Evolutionary conservation across 64 coral and sea anemone species (phyloP).

Genomic region (Anthopleura sola): DNA sequence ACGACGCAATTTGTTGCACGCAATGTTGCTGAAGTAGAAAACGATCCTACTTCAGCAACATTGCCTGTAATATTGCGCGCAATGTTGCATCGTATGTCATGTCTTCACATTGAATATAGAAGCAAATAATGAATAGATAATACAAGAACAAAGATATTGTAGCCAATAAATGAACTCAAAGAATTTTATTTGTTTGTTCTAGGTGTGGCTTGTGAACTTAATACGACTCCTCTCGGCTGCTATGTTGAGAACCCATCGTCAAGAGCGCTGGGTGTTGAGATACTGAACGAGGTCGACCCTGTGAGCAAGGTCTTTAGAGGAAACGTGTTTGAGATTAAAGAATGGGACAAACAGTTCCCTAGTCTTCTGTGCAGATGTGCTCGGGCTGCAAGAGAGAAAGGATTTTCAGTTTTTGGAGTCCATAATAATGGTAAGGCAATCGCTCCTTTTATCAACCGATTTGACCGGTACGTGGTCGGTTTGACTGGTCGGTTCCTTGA

Average conservation of each 20-base stretch:
- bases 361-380: constrained; percentile 82
- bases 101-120: too few species aligned
- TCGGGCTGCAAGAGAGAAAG: constrained; percentile 36
- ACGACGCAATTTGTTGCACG: too few species aligned
- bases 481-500: not conserved
- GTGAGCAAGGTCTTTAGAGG: constrained; percentile 39
- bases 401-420: constrained; percentile 68
- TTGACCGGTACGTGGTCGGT: not conserved
- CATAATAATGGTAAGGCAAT: constrained; percentile 41
- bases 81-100: too few species aligned
- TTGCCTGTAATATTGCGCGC: too few species aligned
- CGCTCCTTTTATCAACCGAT: not conserved
- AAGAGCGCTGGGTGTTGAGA: constrained; percentile 13
- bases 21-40: too few species aligned
- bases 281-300: constrained; percentile 50
- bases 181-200: not conserved
- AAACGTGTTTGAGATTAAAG: not conserved
- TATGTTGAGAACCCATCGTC: constrained; percentile 39
- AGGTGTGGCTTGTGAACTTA: constrained; percentile 34
- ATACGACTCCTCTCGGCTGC: constrained; percentile 30
- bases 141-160: too few species aligned
- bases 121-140: too few species aligned
- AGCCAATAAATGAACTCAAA: too few species aligned
- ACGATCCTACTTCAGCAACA: too few species aligned
- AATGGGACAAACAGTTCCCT: constrained; percentile 57